phyloP scores from a whole-genome alignment of 2,113 vertebrate genomes.

The Pomatostomus ruficeps region DNA sequence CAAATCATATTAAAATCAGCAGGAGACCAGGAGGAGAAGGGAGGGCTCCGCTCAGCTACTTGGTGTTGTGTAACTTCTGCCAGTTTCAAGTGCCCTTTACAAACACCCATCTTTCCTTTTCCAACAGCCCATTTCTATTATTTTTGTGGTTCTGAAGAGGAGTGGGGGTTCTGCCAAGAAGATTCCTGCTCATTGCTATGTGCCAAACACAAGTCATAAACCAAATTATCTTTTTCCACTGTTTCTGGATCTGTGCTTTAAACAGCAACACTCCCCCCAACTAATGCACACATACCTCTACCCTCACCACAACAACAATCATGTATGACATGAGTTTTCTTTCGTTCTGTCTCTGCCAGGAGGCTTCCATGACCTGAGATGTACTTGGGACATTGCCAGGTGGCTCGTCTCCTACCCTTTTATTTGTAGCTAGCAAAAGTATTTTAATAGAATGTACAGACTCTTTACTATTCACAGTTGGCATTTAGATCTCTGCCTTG shows the following conservation, averaged over 20 bases:
- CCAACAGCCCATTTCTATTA: not conserved
- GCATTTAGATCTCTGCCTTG: not conserved
- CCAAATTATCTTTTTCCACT: not conserved
- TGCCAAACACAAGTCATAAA: not conserved
- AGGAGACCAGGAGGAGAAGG: not conserved
- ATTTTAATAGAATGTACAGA: not conserved
- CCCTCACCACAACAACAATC: not conserved
- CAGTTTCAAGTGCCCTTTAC: not conserved
- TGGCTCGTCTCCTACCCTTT: not conserved
- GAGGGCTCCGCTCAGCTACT: not conserved
- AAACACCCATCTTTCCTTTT: not conserved
- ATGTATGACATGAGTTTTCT: not conserved
- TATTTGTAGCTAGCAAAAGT: not conserved
- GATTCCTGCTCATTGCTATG: not conserved
- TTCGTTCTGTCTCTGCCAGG: not conserved
- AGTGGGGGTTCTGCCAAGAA: not conserved
- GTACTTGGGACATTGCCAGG: not conserved
- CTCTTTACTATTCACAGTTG: not conserved
- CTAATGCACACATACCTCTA: not conserved
- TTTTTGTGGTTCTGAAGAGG: not conserved
- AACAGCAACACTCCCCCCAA: not conserved
- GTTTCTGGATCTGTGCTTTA: not conserved
- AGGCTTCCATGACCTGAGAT: not conserved
- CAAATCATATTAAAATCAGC: constrained; percentile 1
- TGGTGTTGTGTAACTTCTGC: not conserved